Conservation (phyloP, 2,888 invertebrate genomes). For the Norana najaformis region DNA sequence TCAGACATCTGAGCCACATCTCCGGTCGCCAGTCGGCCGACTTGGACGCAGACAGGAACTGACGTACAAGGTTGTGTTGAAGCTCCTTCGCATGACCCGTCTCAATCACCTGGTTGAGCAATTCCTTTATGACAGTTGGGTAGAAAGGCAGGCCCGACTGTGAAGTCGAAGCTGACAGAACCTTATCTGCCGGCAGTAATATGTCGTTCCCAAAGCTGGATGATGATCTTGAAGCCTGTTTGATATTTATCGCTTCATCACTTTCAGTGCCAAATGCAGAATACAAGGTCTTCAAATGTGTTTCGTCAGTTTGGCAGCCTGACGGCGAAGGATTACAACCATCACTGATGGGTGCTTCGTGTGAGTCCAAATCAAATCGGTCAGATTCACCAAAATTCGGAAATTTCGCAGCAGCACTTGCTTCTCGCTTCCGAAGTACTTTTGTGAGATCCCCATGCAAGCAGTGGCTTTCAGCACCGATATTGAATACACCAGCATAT, state of each 20-base stretch:
- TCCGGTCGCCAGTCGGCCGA: background rate
- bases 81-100: constrained; percentile 32
- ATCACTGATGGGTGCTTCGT: background rate
- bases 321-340: background rate
- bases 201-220: background rate
- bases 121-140: constrained; percentile 48
- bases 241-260: background rate
- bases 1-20: background rate
- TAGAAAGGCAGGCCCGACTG: constrained; percentile 42
- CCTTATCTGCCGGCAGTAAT: background rate
- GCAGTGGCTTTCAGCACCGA: background rate
- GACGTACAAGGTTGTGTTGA: constrained; percentile 30
- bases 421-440: background rate
- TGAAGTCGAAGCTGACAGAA: background rate
- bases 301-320: background rate
- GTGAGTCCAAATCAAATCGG: background rate
- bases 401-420: background rate
- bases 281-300: background rate
- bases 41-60: background rate
- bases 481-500: background rate
- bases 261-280: background rate
- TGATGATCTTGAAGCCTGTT: background rate
- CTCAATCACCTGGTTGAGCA: constrained; percentile 46
- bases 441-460: background rate
- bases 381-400: background rate